phyloP scores from a whole-genome alignment of 1,140 invertebrate genomes.

The Zaprionus inermis region DNA sequence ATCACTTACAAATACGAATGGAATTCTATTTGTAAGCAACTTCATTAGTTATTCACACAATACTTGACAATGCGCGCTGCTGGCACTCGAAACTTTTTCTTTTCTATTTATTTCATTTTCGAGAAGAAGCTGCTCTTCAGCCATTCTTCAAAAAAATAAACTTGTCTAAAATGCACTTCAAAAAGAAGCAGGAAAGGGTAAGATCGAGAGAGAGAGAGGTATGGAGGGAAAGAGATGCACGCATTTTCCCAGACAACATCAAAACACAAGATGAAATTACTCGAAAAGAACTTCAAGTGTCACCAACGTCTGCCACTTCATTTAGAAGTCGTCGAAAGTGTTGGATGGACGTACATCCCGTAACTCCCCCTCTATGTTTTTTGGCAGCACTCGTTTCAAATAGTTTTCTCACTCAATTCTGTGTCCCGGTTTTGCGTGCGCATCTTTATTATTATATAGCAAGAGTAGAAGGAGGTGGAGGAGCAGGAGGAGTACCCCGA shows the following conservation, averaged over 20 bases:
- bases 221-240: neutral
- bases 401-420: conserved; percentile 79
- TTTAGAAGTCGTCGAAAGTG: conserved; percentile 46
- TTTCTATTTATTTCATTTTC: neutral
- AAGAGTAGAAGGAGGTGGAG: no score
- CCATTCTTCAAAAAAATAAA: conserved; percentile 36
- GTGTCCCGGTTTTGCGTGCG: conserved; percentile 64
- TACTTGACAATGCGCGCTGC: conserved; percentile 4
- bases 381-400: conserved; percentile 52
- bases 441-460: conserved; percentile 54
- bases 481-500: conserved; percentile 16
- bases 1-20: conserved; percentile 40
- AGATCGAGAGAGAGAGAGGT: neutral
- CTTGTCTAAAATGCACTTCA: conserved; percentile 45
- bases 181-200: conserved; percentile 15
- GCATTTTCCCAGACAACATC: conserved; percentile 67
- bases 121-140: conserved; percentile 22
- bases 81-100: conserved; percentile 32
- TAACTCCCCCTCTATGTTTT: conserved; percentile 9
- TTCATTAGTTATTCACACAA: conserved; percentile 50
- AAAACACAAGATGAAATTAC: conserved; percentile 78
- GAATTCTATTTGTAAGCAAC: conserved; percentile 28
- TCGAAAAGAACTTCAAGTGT: conserved; percentile 66
- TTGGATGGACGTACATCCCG: conserved; percentile 19
- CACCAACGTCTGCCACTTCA: conserved; percentile 49